These are phyloP conservation scores for Agrotis puta DNA, from an alignment of 2,888 invertebrate genomes.

Conservation along the genomic window DNA sequence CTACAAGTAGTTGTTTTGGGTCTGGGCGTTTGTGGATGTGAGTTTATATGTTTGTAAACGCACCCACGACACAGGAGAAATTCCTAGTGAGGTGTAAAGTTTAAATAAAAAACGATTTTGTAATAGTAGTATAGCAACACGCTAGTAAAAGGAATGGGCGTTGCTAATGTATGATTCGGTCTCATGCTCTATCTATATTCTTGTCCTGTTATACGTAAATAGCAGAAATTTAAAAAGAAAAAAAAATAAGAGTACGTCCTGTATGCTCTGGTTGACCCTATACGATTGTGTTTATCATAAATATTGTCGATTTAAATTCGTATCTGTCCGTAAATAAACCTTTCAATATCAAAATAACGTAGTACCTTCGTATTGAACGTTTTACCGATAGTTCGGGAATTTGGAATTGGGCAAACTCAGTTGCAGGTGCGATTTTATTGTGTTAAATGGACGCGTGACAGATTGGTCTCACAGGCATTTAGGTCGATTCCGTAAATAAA, in stretches of 20 bases:
- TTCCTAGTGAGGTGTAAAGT: too few relatives aligned
- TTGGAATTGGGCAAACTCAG: slow-evolving; percentile 24
- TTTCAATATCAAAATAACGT: slow-evolving; percentile 14
- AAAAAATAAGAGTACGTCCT: too few relatives aligned
- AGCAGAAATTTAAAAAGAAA: not conserved
- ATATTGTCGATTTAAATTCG: slow-evolving; percentile 1
- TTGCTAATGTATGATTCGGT: too few relatives aligned
- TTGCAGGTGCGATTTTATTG: slow-evolving; percentile 35
- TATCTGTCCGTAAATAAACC: slow-evolving; percentile 12
- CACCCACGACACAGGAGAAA: too few relatives aligned
- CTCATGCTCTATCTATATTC: too few relatives aligned
- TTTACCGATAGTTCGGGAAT: slow-evolving; percentile 26
- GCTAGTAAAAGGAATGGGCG: too few relatives aligned
- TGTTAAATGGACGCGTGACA: slow-evolving; percentile 37
- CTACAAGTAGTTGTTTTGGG: too few relatives aligned
- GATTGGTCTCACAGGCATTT: slow-evolving; percentile 19
- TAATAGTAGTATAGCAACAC: too few relatives aligned
- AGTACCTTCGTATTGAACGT: slow-evolving; percentile 5
- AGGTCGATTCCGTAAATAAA: not conserved
- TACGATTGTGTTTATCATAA: not conserved
- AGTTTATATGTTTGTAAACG: too few relatives aligned
- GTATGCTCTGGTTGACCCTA: not conserved
- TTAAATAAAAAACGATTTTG: too few relatives aligned
- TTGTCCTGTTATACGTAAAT: too few relatives aligned
- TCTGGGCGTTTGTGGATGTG: too few relatives aligned